Base-by-base conservation (phyloP, 30 jellyfish, hydroid and myxozoan species). In the Chrysaora quinquecirrha region DNA sequence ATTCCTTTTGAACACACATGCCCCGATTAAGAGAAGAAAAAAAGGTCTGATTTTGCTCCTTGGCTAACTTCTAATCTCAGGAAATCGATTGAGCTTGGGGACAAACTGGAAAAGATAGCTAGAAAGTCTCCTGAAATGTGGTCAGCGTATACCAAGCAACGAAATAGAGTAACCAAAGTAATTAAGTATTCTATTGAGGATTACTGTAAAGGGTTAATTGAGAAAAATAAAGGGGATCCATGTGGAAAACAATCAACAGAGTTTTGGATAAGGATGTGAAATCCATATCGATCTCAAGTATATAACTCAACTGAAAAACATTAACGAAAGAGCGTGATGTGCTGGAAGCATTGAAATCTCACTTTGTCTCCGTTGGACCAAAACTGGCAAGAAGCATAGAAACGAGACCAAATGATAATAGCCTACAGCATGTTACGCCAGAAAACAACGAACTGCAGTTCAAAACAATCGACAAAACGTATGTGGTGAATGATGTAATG, bases 371-470 rank as follows among this genome's bases (percentile, higher is more conserved):
- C 34, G 74, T 73, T 50, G 85, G 85, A 67, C 91, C 84, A 80
- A 80, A 67, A 77, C 91, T 48, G 0, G 66, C 88, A 2, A 76
- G 79, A 23, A 75, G 78, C 77, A 65, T 80, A 67, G 91, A 80
- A 52, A 31, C 76, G 85, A 80, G 84, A 69, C 83, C 91, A 65
- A 67, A 65, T 65, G 84, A 80, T 80, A 65, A 48, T 73, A 30
- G 84, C 89, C 64, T 78, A 72, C 89, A 78, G 47, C 80, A 78
- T 78, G 63, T 78, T 38, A 78, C 89, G 47, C 89, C 43, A 78
- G 89, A 60, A 60, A 64, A 78, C 80, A 64, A 62, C 30, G 89
- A 78, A 61, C 54, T 76, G 86, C 86, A 0, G 1, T 74, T 52
- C 74, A 47, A 74, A 74, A 23, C 73, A 21, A 47, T 74, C 33